These are phyloP conservation scores for Darevskia nairensis DNA, from an alignment of 2,797 vertebrate species.

Conservation along the genomic window DNA sequence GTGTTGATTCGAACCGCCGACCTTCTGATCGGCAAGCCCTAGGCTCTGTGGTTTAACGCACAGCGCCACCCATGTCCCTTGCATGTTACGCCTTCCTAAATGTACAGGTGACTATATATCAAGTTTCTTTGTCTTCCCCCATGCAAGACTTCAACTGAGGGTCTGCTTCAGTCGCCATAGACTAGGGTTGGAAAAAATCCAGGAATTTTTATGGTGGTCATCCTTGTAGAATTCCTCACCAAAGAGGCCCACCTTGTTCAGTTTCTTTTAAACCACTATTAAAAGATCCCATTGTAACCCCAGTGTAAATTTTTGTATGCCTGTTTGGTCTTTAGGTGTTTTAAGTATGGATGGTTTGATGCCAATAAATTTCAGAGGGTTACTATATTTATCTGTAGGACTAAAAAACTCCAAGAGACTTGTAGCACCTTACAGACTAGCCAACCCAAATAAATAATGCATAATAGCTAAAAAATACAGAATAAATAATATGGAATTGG, in stretches of 20 bases:
- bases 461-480: neutral
- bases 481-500: neutral
- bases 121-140: neutral
- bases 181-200: neutral
- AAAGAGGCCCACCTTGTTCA: neutral
- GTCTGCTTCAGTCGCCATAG: neutral
- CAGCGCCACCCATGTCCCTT: too few relatives aligned
- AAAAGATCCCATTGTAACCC: neutral
- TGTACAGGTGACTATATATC: neutral
- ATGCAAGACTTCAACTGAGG: neutral
- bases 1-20: too few relatives aligned
- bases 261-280: neutral
- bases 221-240: neutral
- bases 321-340: neutral
- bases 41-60: too few relatives aligned
- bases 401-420: neutral
- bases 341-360: neutral
- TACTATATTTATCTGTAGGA: too few relatives aligned
- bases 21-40: too few relatives aligned
- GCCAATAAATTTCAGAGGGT: neutral
- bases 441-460: neutral
- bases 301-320: neutral
- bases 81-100: neutral
- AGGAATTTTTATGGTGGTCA: neutral
- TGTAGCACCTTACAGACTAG: neutral